A percentile compares a stretch with the other conserved stretches of the same genome.
Conservation (phyloP, 2,797 vertebrate species). For the Myiotriccus ornatus region DNA sequence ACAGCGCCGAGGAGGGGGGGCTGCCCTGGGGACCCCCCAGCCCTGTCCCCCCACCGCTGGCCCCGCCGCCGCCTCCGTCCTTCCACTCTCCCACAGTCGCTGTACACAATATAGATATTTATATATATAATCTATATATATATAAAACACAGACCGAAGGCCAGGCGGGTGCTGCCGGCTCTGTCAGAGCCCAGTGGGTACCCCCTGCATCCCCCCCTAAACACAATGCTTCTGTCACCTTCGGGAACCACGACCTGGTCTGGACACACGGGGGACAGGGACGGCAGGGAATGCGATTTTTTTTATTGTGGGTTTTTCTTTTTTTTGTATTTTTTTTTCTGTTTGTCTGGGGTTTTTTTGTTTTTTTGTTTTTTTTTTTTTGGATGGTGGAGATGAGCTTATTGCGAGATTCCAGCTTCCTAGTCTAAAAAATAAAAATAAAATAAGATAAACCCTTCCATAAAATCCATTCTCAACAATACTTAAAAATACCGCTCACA, state of each 20-base stretch:
- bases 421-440: constrained; percentile 72
- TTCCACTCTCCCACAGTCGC: neutral
- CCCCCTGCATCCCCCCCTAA: neutral
- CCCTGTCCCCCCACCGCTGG: neutral
- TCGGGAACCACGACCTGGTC: constrained; percentile 12
- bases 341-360: neutral
- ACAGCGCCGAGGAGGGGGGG: neutral
- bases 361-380: neutral
- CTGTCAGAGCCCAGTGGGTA: neutral
- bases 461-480: constrained; percentile 73
- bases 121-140: constrained; percentile 69
- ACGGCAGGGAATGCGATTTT: neutral
- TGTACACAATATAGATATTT: constrained; percentile 67
- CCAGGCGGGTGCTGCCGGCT: neutral
- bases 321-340: neutral
- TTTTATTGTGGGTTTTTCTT: neutral
- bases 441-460: constrained; percentile 64
- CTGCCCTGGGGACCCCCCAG: neutral
- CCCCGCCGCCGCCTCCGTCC: neutral
- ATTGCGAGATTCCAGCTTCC: constrained; percentile 73
- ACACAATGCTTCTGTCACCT: neutral
- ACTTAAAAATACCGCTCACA: constrained; percentile 74
- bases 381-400: constrained; percentile 63
- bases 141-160: constrained; percentile 51
- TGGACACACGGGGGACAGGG: constrained; percentile 19